These are phyloP conservation scores for Mustela lutreola DNA, from an alignment of 2,113 vertebrate species.

Conservation along the genomic window DNA sequence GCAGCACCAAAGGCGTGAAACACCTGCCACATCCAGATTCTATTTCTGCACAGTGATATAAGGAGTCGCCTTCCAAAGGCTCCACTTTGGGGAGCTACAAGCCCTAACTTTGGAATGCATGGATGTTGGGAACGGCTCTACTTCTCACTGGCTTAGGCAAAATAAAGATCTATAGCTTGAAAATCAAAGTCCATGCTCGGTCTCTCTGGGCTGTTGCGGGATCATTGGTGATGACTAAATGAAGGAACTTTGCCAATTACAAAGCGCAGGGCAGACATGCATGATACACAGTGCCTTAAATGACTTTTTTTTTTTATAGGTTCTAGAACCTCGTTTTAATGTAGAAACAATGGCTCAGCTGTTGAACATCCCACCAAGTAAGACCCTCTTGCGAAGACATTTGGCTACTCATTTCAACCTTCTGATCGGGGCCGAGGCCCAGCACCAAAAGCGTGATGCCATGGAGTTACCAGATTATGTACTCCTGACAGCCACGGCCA, in stretches of 20 bases:
- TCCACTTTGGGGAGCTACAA: not conserved
- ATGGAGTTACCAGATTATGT: constrained; percentile 95
- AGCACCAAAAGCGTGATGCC: constrained; percentile 95
- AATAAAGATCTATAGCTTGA: not conserved
- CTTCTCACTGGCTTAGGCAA: not conserved
- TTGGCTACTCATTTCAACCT: constrained; percentile 97
- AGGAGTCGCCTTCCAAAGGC: not conserved
- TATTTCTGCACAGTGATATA: not conserved
- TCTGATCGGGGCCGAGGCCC: constrained; percentile 94
- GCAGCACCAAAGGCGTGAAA: not conserved
- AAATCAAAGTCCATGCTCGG: not conserved
- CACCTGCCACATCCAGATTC: not conserved
- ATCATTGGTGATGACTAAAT: not conserved
- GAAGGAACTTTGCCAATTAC: not conserved
- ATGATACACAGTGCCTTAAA: not conserved
- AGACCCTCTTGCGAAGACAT: constrained; percentile 96
- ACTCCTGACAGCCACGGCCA: constrained; percentile 96
- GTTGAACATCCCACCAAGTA: constrained; percentile 98
- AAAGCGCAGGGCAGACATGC: not conserved
- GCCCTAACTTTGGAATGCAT: too few species aligned
- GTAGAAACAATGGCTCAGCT: constrained; percentile 98
- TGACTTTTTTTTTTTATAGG: constrained; percentile 86
- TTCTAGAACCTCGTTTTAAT: constrained; percentile 97
- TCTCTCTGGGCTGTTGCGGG: not conserved
- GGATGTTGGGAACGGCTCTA: not conserved